Conservation (phyloP, 2,113 vertebrate genomes). For the Carlito syrichta region DNA sequence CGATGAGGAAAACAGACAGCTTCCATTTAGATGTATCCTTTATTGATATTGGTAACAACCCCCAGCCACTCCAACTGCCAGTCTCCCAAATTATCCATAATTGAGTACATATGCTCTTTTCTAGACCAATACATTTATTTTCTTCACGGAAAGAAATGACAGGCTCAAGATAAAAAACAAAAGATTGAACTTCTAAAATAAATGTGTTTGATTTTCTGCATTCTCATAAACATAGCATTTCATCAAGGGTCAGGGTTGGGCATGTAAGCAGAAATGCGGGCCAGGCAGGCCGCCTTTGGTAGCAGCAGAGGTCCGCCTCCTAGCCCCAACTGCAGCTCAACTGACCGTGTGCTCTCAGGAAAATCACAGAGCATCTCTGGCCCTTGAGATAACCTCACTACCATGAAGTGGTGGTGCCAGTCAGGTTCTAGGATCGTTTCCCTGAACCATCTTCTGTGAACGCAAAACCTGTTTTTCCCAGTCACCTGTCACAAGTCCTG, state of each 20-base stretch:
- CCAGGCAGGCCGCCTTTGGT: neutral
- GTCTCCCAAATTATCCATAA: constrained; percentile 55
- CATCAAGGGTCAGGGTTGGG: neutral
- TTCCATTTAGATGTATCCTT: constrained; percentile 73
- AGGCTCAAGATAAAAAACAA: constrained; percentile 69
- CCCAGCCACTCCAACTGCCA: neutral
- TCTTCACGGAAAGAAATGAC: constrained; percentile 70
- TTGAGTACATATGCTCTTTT: constrained; percentile 22
- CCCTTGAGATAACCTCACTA: too few species aligned
- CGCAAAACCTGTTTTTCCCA: neutral
- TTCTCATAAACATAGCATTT: neutral
- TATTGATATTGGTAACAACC: constrained; percentile 58
- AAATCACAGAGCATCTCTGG: neutral
- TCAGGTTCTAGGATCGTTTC: too few species aligned
- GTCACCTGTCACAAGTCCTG: neutral
- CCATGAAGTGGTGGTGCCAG: neutral
- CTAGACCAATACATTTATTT: constrained; percentile 40
- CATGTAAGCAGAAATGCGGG: neutral
- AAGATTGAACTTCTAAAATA: constrained; percentile 35
- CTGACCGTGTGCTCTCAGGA: neutral
- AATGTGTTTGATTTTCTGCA: constrained; percentile 32
- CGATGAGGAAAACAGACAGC: constrained; percentile 66
- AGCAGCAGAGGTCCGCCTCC: neutral
- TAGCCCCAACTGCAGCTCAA: neutral
- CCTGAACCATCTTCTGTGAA: constrained; percentile 48